These are phyloP conservation scores for Brachionus angularis DNA, from an alignment of 1,140 invertebrate species.

Conservation along the genomic window DNA sequence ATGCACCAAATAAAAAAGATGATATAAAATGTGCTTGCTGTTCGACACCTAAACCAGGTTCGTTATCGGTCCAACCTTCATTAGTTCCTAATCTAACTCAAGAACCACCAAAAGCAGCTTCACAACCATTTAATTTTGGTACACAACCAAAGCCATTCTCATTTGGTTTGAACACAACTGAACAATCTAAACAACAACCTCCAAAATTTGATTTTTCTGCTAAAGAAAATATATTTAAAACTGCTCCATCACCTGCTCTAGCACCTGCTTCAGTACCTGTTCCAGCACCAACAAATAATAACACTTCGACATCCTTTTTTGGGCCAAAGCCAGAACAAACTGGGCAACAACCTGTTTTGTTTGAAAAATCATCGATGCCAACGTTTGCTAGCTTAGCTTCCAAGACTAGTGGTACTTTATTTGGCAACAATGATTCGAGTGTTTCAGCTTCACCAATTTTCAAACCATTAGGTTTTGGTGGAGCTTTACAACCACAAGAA, in stretches of 20 bases:
- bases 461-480: not conserved
- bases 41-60: not conserved
- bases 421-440: not conserved
- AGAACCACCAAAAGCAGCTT: not conserved
- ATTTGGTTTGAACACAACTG: not conserved
- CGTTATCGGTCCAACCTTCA: too few relatives aligned
- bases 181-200: not conserved
- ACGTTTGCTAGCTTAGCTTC: not conserved
- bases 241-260: not conserved
- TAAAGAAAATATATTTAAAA: not conserved
- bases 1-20: conserved; percentile 34
- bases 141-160: not conserved
- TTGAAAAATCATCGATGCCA: not conserved
- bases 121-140: not conserved
- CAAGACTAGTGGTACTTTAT: not conserved
- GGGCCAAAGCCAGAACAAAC: too few relatives aligned
- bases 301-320: too few relatives aligned
- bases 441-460: not conserved
- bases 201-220: not conserved
- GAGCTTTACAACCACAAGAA: not conserved
- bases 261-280: not conserved
- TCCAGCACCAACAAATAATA: not conserved
- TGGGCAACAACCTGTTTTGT: not conserved
- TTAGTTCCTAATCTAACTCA: not conserved
- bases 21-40: conserved; percentile 39